Percentiles rank a stretch among this genome's conserved stretches.
Evolutionary conservation across 2,888 invertebrate species (phyloP).

Genomic region (Sussaba pulchella): DNA sequence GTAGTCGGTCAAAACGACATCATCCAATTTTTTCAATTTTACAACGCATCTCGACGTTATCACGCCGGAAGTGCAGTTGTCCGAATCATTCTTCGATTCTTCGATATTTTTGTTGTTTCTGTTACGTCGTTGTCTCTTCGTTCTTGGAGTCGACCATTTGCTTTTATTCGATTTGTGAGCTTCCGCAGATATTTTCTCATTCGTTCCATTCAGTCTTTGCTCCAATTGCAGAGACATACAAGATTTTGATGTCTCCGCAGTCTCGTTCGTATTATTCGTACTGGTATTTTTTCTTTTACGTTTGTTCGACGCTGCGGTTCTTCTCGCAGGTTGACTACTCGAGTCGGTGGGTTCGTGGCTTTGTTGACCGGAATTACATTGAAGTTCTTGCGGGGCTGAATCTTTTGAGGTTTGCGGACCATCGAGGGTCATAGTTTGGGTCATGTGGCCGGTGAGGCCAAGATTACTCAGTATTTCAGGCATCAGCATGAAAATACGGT

Average conservation of each 20-base stretch:
- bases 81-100: conserved; percentile 8
- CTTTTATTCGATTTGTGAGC: neutral
- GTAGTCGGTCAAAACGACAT: conserved; percentile 42
- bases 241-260: neutral
- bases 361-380: neutral
- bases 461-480: conserved; percentile 63
- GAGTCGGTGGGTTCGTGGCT: neutral
- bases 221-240: neutral
- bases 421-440: neutral
- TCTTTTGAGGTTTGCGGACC: neutral
- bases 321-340: neutral
- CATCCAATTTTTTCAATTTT: conserved; percentile 62
- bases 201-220: conserved; percentile 13
- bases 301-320: neutral
- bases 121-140: conserved; percentile 27
- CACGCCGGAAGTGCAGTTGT: neutral
- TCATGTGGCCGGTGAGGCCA: conserved; percentile 42
- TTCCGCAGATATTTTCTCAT: neutral
- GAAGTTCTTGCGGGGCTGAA: neutral
- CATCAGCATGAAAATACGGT: conserved; percentile 57
- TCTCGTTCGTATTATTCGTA: neutral
- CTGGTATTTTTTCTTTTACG: conserved; percentile 11
- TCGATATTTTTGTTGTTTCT: neutral
- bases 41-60: conserved; percentile 50
- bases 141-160: conserved; percentile 18